Base-by-base conservation (phyloP, 2,113 vertebrate species). In the Rhinolophus sinicus region DNA sequence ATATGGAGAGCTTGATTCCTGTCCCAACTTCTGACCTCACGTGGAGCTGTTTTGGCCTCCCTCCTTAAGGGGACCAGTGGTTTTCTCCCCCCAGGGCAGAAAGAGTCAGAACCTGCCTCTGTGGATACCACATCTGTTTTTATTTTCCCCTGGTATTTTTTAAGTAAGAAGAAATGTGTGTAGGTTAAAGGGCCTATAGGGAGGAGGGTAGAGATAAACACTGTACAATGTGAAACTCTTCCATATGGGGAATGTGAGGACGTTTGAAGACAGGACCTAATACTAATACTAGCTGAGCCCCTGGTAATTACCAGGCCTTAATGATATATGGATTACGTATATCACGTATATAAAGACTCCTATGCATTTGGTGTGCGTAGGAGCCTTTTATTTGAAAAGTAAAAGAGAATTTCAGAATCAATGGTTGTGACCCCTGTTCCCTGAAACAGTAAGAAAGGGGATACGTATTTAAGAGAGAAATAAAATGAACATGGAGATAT, bases 131-230 rank as follows among this genome's bases (percentile, higher is more conserved):
- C 30, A 95, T 98, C 97, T 98, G 96, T 84, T 97, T 98, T 95
- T 90, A 81, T 94, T 98, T 97, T 96, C 47, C 88, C 97, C 3
- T 84, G 96, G 93, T 92, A 96, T 97, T 97, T 95, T 95, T 92
- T 93, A 95, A 97, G 90, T 93, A 90, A 94, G 96, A 67, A 97
- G 97, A 97, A 97, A 89, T 94, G 97, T 90, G 93, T 52, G 28
- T 67, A 50, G 94, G 97, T 97, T 97, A 97, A 97, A 97, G 96
- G 94, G 95, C 94, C 82, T 11, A 4, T 54, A 69, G 76, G 84
- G 70, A 77, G 84, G 90, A 78, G 84, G 81, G 67, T 22, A 2
- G 33, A 91, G 95, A 80, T 94, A 95, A 97, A 97, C 95, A 93
- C 85, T 47, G 94, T 89, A 85, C 38, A 2, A 13, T 3, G 56